Evolutionary conservation across 2,888 invertebrate genomes (phyloP).

Genomic region (Auanema freiburgensis): DNA sequence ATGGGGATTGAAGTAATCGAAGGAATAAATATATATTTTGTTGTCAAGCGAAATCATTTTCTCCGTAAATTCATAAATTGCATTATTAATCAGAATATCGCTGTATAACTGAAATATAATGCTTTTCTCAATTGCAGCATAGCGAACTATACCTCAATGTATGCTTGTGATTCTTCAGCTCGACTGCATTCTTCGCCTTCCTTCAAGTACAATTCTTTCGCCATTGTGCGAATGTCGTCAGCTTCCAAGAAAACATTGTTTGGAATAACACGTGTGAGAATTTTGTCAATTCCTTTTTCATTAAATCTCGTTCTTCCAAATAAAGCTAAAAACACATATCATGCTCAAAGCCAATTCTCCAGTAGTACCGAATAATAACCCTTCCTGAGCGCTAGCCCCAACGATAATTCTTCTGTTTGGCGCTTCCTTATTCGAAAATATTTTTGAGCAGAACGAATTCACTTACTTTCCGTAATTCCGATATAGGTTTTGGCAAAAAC

Average conservation of each 20-base stretch:
- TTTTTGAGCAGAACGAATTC: neutral
- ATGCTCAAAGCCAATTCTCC: neutral
- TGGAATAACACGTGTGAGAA: slow-evolving; percentile 46
- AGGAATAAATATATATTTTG: slow-evolving; percentile 49
- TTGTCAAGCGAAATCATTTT: slow-evolving; percentile 45
- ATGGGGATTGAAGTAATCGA: slow-evolving; percentile 51
- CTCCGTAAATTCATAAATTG: slow-evolving; percentile 39
- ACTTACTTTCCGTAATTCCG: slow-evolving; percentile 33
- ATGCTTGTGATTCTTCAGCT: slow-evolving; percentile 43
- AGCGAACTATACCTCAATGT: slow-evolving; percentile 37
- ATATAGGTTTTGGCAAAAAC: slow-evolving; percentile 47
- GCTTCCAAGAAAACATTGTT: slow-evolving; percentile 17
- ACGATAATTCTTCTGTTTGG: slow-evolving; percentile 49
- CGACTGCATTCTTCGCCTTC: slow-evolving; percentile 43
- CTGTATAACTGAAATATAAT: slow-evolving; percentile 46
- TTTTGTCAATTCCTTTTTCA: slow-evolving; percentile 51
- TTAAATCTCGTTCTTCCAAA: too few relatives aligned
- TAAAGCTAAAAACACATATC: too few relatives aligned
- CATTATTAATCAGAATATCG: slow-evolving; percentile 50
- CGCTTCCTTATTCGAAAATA: slow-evolving; percentile 28
- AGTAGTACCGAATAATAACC: slow-evolving; percentile 43
- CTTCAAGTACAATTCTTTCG: slow-evolving; percentile 47
- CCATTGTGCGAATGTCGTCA: slow-evolving; percentile 44
- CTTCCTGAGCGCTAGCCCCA: slow-evolving; percentile 51
- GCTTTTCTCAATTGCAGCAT: neutral